phyloP scores from a whole-genome alignment of 2,888 invertebrate genomes.

The Emesis russula region DNA sequence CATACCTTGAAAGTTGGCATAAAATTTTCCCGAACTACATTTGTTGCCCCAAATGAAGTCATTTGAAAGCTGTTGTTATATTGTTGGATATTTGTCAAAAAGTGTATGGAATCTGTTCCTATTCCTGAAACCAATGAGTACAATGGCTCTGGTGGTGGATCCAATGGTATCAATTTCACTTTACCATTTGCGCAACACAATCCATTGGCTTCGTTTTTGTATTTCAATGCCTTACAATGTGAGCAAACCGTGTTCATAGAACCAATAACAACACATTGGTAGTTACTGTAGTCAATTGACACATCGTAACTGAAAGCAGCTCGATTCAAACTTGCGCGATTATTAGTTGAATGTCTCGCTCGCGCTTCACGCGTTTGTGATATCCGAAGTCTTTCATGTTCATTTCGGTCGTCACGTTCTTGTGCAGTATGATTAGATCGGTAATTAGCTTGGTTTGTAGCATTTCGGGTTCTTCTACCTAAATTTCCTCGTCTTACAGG shows the following conservation, averaged over 20 bases:
- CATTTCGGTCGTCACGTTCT: constrained; percentile 87
- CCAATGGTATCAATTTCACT: constrained; percentile 88
- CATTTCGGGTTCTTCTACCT: constrained; percentile 88
- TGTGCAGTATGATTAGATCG: constrained; percentile 89
- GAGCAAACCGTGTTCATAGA: constrained; percentile 71
- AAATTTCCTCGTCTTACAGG: constrained; percentile 36
- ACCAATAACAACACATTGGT: constrained; percentile 62
- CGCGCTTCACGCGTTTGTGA: constrained; percentile 86
- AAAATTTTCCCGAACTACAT: constrained; percentile 78
- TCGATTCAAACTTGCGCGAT: constrained; percentile 83
- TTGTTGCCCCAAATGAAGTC: constrained; percentile 89
- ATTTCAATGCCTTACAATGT: constrained; percentile 88
- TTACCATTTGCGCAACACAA: constrained; percentile 89
- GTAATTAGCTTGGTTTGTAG: constrained; percentile 89
- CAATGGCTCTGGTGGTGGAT: constrained; percentile 86
- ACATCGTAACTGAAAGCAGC: constrained; percentile 69
- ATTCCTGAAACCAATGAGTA: constrained; percentile 86
- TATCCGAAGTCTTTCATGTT: constrained; percentile 87
- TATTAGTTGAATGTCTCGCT: constrained; percentile 80
- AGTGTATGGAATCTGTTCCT: constrained; percentile 85
- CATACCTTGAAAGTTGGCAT: constrained; percentile 88
- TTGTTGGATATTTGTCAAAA: constrained; percentile 87
- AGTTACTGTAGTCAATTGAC: constrained; percentile 90
- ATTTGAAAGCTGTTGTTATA: constrained; percentile 89
- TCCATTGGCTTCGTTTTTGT: constrained; percentile 87